Evolutionary conservation across 2,797 vertebrate genomes (phyloP).

Genomic region (Tinamus major): DNA sequence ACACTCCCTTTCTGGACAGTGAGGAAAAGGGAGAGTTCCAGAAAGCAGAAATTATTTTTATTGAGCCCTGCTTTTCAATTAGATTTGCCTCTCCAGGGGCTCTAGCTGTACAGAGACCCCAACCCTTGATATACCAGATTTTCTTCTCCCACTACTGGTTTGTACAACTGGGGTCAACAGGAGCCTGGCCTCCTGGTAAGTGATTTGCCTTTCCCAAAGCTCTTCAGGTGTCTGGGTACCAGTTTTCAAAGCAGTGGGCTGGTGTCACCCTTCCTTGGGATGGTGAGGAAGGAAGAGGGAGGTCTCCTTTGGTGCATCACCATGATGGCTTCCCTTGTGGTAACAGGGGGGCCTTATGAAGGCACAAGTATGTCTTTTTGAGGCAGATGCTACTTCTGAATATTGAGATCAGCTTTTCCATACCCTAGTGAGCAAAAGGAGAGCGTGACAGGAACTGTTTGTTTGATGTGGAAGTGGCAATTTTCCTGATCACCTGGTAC

Average conservation of each 20-base stretch:
- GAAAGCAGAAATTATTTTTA: neutral
- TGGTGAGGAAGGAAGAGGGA: neutral
- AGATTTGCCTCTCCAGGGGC: neutral
- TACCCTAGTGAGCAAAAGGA: neutral
- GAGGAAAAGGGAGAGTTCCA: neutral
- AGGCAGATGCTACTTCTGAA: neutral
- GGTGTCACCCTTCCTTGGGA: too few species aligned
- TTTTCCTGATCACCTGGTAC: neutral
- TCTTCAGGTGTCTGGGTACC: neutral
- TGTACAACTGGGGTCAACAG: neutral
- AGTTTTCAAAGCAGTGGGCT: neutral
- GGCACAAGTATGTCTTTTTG: neutral
- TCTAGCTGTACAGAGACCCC: neutral
- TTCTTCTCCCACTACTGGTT: neutral
- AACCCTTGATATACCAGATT: neutral
- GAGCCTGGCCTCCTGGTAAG: accelerated
- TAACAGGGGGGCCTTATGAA: neutral
- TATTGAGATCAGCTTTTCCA: neutral
- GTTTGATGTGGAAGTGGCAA: neutral
- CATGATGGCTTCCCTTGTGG: neutral
- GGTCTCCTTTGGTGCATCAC: neutral
- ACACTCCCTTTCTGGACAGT: neutral
- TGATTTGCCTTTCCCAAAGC: neutral
- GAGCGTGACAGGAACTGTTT: accelerated
- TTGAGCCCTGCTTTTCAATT: neutral